Percentiles rank a stretch among this genome's conserved stretches.
Conservation (phyloP, 2,113 vertebrate species). For the Felis chaus region DNA sequence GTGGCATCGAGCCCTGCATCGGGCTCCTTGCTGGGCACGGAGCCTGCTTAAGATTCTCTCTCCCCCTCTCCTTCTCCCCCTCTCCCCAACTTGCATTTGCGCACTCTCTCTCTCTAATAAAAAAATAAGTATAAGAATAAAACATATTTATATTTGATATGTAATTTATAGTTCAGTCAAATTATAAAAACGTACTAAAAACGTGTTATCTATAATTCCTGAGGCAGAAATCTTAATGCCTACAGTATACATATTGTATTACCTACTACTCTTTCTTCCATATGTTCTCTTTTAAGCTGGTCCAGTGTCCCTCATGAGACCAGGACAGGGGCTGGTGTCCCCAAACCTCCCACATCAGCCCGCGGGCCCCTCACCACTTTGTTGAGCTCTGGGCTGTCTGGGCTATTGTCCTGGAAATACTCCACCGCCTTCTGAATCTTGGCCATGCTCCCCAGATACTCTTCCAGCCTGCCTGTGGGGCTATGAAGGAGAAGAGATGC, state of each 20-base stretch:
- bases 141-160: background rate
- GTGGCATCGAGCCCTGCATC: no score
- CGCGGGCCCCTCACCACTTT: slow-evolving; percentile 90
- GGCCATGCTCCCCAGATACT: slow-evolving; percentile 95
- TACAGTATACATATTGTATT: fast-evolving
- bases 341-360: background rate
- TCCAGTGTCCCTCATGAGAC: background rate
- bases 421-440: slow-evolving; percentile 99
- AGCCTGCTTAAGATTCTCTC: no score
- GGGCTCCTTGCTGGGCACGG: no score
- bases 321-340: background rate
- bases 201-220: background rate
- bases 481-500: slow-evolving; percentile 77
- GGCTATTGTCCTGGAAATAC: slow-evolving; percentile 98
- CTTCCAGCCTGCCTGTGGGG: slow-evolving; percentile 94
- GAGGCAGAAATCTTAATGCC: background rate
- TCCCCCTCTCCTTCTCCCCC: no score
- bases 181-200: background rate
- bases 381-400: slow-evolving; percentile 97
- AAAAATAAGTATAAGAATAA: no score
- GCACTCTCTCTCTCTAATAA: no score
- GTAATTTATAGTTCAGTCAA: background rate
- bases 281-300: background rate
- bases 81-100: no score
- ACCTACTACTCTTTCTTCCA: background rate